Evolutionary conservation across 2,888 invertebrate species (phyloP).

Genomic region (Leucophenga montana): DNA sequence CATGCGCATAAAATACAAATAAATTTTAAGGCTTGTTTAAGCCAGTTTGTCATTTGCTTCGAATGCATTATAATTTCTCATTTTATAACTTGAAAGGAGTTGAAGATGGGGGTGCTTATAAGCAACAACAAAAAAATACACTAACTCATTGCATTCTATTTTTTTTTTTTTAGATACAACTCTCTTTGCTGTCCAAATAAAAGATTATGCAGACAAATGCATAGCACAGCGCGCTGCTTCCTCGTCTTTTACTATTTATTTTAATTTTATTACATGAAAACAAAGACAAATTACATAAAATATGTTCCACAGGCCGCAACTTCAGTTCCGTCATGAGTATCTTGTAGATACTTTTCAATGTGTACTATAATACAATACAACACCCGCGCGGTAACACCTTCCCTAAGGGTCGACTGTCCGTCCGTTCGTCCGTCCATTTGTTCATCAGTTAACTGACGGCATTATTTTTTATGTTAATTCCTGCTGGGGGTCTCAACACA

Average conservation of each 20-base stretch:
- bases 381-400: no score
- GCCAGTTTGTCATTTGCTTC: conserved; percentile 44
- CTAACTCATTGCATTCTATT: not conserved
- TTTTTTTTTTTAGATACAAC: not conserved
- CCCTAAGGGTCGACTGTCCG: no score
- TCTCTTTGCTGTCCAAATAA: conserved; percentile 29
- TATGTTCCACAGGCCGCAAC: conserved; percentile 48
- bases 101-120: conserved; percentile 38
- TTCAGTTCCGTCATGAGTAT: conserved; percentile 34
- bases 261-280: conserved; percentile 66
- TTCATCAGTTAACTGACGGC: conserved; percentile 48
- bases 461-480: conserved; percentile 61
- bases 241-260: conserved; percentile 43
- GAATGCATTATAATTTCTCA: conserved; percentile 57
- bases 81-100: conserved; percentile 39
- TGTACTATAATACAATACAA: conserved; percentile 48
- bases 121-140: conserved; percentile 4
- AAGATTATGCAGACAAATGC: conserved; percentile 38
- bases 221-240: conserved; percentile 57
- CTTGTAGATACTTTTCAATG: conserved; percentile 39
- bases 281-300: conserved; percentile 68
- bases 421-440: conserved; percentile 45
- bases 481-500: conserved; percentile 36
- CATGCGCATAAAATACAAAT: conserved; percentile 68
- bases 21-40: conserved; percentile 60